Conservation (phyloP, 2,888 invertebrate genomes). For the Melanostoma mellinum region DNA sequence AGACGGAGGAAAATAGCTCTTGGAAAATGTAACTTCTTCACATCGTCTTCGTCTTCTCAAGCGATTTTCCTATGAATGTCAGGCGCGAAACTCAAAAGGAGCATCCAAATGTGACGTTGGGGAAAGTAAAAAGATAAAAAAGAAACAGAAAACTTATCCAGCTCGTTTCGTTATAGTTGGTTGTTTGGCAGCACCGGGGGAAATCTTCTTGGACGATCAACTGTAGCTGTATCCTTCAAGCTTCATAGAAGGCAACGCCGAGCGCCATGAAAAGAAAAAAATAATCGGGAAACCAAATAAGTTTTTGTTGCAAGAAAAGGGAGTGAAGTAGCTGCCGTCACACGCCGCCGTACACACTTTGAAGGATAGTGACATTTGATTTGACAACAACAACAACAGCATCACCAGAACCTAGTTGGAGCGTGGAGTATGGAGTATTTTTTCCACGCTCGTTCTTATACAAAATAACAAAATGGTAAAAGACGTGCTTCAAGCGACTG, state of each 20-base stretch:
- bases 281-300: not conserved
- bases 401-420: conserved; percentile 14
- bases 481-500: conserved; percentile 65
- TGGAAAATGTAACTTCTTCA: conserved; percentile 12
- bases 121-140: conserved; percentile 15
- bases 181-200: conserved; percentile 63
- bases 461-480: conserved; percentile 35
- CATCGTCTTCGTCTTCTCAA: conserved; percentile 35
- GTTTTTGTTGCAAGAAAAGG: conserved; percentile 24
- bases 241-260: conserved; percentile 24
- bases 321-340: conserved; percentile 9
- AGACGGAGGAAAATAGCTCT: conserved; percentile 29
- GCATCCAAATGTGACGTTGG: conserved; percentile 27
- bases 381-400: conserved; percentile 46
- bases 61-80: conserved; percentile 67
- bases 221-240: conserved; percentile 37
- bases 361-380: conserved; percentile 63
- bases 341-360: conserved; percentile 29
- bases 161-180: conserved; percentile 58
- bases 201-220: conserved; percentile 69
- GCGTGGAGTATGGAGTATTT: conserved; percentile 33
- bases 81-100: conserved; percentile 60
- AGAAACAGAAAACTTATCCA: conserved; percentile 37
- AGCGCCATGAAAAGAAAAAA: conserved; percentile 2
- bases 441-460: conserved; percentile 18